phyloP scores from a whole-genome alignment of 2,113 vertebrate genomes.

The Xenus cinereus region DNA sequence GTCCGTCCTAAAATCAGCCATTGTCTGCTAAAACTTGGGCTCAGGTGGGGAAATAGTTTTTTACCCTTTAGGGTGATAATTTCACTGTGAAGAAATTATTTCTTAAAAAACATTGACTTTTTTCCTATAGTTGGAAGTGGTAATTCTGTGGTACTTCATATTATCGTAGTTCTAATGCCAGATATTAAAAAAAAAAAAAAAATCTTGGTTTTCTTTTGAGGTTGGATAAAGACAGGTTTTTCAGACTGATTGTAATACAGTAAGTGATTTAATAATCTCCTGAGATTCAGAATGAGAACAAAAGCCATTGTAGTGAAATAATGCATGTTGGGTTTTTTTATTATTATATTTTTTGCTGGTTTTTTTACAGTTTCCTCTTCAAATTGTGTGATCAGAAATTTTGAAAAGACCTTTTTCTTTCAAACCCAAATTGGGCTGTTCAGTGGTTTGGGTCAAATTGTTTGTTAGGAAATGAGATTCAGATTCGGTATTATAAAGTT shows the following conservation, averaged over 20 bases:
- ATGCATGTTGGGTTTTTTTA: background rate
- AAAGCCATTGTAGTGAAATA: constrained; percentile 9
- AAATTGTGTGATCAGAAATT: background rate
- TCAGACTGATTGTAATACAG: background rate
- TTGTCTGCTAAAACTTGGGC: background rate
- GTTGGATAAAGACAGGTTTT: background rate
- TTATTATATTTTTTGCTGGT: background rate
- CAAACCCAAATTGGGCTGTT: background rate
- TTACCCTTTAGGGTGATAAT: background rate
- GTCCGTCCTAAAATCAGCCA: background rate
- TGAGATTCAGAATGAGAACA: constrained; percentile 17
- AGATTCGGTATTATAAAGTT: background rate
- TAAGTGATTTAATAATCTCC: background rate
- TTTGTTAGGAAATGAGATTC: background rate
- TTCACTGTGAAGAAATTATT: background rate
- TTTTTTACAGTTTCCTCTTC: background rate
- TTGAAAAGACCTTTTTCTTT: background rate
- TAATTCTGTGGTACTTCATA: background rate
- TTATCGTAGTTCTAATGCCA: background rate
- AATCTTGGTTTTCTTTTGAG: background rate
- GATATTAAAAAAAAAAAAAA: background rate
- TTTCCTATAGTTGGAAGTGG: background rate
- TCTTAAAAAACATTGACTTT: background rate
- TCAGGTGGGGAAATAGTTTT: background rate
- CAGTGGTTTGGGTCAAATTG: background rate